Percentiles rank a stretch among this genome's conserved stretches.
Conservation (phyloP, 2,797 vertebrate species). For the Alfaro cultratus region DNA sequence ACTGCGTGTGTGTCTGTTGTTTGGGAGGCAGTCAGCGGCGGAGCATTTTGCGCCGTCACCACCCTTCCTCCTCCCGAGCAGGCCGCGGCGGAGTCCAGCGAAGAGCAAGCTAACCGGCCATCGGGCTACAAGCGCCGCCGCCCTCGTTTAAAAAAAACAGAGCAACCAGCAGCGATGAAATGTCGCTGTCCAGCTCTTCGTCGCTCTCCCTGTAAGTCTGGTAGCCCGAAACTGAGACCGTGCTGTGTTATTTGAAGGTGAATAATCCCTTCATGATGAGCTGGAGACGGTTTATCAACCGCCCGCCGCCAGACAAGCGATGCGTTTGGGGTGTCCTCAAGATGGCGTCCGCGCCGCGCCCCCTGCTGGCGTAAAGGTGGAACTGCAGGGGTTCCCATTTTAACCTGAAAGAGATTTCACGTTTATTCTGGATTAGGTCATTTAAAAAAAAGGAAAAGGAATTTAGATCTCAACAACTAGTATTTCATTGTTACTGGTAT, state of each 20-base stretch:
- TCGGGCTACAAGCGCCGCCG: slow-evolving; percentile 54
- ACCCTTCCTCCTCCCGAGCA: slow-evolving; percentile 79
- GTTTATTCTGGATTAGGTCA: slow-evolving; percentile 11
- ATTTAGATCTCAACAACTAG: neutral
- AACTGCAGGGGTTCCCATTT: slow-evolving; percentile 41
- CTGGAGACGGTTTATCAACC: slow-evolving; percentile 70
- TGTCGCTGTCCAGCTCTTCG: slow-evolving; percentile 25
- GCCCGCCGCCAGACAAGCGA: slow-evolving; percentile 40
- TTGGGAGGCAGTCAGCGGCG: slow-evolving; percentile 72
- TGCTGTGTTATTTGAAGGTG: slow-evolving; percentile 43
- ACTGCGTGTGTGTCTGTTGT: slow-evolving; percentile 20
- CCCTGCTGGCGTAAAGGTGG: slow-evolving; percentile 22
- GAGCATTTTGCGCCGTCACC: slow-evolving; percentile 82
- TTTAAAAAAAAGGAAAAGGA: neutral
- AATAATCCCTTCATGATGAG: slow-evolving; percentile 73
- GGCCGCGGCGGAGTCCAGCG: slow-evolving; percentile 74
- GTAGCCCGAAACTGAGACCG: slow-evolving; percentile 10
- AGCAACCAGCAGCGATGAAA: slow-evolving; percentile 1
- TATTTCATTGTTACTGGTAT: neutral
- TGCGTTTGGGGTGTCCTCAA: slow-evolving; percentile 75
- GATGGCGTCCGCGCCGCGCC: slow-evolving; percentile 73
- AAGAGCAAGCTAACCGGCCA: slow-evolving; percentile 73
- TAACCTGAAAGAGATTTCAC: neutral
- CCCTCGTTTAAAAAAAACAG: slow-evolving; percentile 4
- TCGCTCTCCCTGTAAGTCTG: slow-evolving; percentile 4